A percentile compares a stretch with the other conserved stretches of the same genome.
These are phyloP conservation scores for Cosmopolites sordidus DNA, from an alignment of 2,888 invertebrate species.

Conservation along the genomic window DNA sequence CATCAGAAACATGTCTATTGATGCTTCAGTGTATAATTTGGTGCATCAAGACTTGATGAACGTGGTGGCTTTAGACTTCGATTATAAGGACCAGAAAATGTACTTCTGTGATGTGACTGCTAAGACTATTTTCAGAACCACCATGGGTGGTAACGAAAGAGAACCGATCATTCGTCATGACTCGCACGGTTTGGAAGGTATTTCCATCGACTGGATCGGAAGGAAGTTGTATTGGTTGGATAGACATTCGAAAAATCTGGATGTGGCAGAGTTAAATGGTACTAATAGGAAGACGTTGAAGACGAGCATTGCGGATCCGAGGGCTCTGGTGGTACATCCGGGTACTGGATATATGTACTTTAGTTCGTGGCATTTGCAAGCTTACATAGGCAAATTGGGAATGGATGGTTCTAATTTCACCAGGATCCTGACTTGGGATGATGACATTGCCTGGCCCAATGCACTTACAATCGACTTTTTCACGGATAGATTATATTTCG, in stretches of 20 bases:
- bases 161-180: slow-evolving; percentile 88
- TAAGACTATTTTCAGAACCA: slow-evolving; percentile 84
- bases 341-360: slow-evolving; percentile 90
- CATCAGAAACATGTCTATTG: slow-evolving; percentile 89
- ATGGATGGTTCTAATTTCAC: slow-evolving; percentile 95
- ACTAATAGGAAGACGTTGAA: slow-evolving; percentile 84
- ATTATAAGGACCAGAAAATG: slow-evolving; percentile 75
- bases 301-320: slow-evolving; percentile 85
- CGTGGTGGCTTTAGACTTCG: slow-evolving; percentile 94
- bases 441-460: slow-evolving; percentile 98
- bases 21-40: slow-evolving; percentile 78
- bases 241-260: slow-evolving; percentile 88
- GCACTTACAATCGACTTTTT: slow-evolving; percentile 95
- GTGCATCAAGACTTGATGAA: slow-evolving; percentile 94
- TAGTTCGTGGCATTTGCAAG: slow-evolving; percentile 93
- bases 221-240: slow-evolving; percentile 97
- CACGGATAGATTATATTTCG: slow-evolving; percentile 93
- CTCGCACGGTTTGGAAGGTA: slow-evolving; percentile 91
- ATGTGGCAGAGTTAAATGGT: slow-evolving; percentile 92
- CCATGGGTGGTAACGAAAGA: slow-evolving; percentile 58
- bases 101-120: slow-evolving; percentile 97
- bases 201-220: slow-evolving; percentile 95
- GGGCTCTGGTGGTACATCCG: slow-evolving; percentile 93
- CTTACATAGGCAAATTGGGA: slow-evolving; percentile 93
- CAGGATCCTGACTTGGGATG: slow-evolving; percentile 83